phyloP scores from a whole-genome alignment of 2,888 invertebrate species.

The Campoplex capitator region DNA sequence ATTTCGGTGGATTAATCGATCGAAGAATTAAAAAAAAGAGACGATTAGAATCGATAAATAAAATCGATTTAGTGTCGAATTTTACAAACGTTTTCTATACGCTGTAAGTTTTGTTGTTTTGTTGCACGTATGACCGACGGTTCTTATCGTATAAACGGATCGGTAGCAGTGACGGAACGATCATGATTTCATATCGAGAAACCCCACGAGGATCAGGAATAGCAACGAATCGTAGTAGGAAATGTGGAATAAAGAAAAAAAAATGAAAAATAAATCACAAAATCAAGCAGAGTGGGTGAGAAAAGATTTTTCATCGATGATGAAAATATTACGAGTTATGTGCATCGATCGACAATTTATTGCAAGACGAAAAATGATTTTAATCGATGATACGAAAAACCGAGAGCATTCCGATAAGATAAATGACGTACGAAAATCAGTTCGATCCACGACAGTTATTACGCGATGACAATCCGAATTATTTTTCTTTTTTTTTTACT shows the following conservation, averaged over 20 bases:
- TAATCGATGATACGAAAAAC: neutral
- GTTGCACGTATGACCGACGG: neutral
- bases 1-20: neutral
- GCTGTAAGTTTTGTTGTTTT: neutral
- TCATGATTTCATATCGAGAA: conserved; percentile 1
- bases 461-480: neutral
- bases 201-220: neutral
- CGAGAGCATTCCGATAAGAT: neutral
- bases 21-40: neutral
- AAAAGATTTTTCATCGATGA: neutral
- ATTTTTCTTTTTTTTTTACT: neutral
- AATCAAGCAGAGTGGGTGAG: neutral
- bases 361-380: neutral
- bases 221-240: neutral
- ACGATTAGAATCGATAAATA: neutral
- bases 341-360: neutral
- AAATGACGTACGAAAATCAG: neutral
- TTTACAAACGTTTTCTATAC: neutral
- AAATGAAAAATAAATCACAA: neutral
- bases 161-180: neutral
- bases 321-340: neutral
- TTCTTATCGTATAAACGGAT: conserved; percentile 1
- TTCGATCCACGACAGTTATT: neutral
- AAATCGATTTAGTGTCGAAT: neutral
- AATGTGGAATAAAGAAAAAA: neutral